Percentiles rank a stretch among this genome's conserved stretches.
Evolutionary conservation across 2,113 vertebrate genomes (phyloP).

Genomic region (Cinclus mexicanus): DNA sequence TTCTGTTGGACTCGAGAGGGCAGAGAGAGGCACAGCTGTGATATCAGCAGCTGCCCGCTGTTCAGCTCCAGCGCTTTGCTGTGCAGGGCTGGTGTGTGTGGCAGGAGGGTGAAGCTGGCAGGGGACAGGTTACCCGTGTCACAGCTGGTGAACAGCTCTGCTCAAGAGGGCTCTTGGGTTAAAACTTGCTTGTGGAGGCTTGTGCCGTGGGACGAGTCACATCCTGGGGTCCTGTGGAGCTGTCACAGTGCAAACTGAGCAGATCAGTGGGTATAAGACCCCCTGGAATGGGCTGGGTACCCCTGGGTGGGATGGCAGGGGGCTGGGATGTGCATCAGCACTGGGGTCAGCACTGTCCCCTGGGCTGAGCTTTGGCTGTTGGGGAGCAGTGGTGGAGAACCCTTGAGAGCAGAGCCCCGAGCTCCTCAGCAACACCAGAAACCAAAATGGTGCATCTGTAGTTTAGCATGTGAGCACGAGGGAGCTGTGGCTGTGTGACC

Average conservation of each 20-base stretch:
- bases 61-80: not conserved
- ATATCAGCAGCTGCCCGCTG: not conserved
- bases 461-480: not conserved
- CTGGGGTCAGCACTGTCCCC: not conserved
- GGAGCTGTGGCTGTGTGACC: accelerated
- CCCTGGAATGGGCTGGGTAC: not conserved
- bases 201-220: accelerated
- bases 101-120: not conserved
- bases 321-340: not conserved
- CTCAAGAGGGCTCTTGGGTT: not conserved
- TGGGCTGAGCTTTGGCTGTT: not conserved
- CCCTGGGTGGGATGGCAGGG: not conserved
- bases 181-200: not conserved
- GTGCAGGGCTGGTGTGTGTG: not conserved
- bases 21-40: not conserved
- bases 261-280: not conserved
- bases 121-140: not conserved
- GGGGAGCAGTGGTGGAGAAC: not conserved
- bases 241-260: accelerated
- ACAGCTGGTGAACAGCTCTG: not conserved
- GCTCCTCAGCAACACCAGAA: not conserved
- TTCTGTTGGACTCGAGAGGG: not conserved
- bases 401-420: not conserved
- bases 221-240: not conserved
- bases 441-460: not conserved